These are phyloP conservation scores for Neostethus bicornis DNA, from an alignment of 2,797 vertebrate species.

Conservation along the genomic window DNA sequence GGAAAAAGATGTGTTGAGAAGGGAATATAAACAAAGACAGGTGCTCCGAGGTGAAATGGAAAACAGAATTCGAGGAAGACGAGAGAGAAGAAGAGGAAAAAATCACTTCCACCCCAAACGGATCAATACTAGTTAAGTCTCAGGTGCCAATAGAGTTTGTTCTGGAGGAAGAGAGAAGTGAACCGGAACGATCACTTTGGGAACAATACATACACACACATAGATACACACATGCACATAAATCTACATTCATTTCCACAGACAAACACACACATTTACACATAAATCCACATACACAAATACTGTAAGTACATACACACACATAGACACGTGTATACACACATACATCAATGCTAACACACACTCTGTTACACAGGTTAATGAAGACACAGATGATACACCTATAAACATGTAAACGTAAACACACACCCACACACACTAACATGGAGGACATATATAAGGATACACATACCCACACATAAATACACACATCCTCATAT, in stretches of 20 bases:
- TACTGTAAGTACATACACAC: too few species aligned
- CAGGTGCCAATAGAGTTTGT: conserved; percentile 79
- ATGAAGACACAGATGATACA: too few species aligned
- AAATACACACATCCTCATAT: too few species aligned
- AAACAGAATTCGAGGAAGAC: conserved; percentile 25
- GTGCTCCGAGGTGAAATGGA: conserved; percentile 54
- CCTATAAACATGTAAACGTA: too few species aligned
- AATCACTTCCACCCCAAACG: conserved; percentile 68
- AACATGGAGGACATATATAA: too few species aligned
- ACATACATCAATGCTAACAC: too few species aligned
- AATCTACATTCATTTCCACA: too few species aligned
- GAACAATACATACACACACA: conserved; percentile 30
- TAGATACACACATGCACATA: conserved; percentile 42
- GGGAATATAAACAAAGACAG: conserved; percentile 52
- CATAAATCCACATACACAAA: conserved; percentile 45
- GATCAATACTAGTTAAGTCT: conserved; percentile 80
- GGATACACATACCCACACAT: too few species aligned
- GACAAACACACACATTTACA: conserved; percentile 44
- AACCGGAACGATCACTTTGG: conserved; percentile 79
- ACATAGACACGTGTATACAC: conserved; percentile 44
- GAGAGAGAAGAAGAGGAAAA: conserved; percentile 32
- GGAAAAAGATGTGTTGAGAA: conserved; percentile 28
- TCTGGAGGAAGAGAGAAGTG: conserved; percentile 72
- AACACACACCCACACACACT: too few species aligned
- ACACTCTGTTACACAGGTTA: too few species aligned